Conservation (phyloP, 2,888 invertebrate genomes). For the Tanypteryx hageni region DNA sequence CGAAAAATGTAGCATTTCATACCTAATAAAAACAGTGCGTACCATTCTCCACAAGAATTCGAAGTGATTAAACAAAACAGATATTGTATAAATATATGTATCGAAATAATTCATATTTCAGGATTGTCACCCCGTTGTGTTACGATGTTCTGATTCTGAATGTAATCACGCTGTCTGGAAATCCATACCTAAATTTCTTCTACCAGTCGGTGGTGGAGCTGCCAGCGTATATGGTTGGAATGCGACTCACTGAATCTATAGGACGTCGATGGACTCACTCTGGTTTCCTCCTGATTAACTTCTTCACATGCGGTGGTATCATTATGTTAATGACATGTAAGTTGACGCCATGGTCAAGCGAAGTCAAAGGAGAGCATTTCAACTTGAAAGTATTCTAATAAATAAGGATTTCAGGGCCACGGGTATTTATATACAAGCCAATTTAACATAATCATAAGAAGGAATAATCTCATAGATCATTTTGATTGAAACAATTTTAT, state of each 20-base stretch:
- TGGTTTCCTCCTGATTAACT: conserved; percentile 74
- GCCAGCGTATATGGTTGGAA: conserved; percentile 80
- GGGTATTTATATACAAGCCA: neutral
- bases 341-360: neutral
- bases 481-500: too few species aligned
- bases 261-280: conserved; percentile 78
- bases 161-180: conserved; percentile 78
- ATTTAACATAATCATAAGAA: neutral
- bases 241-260: conserved; percentile 76
- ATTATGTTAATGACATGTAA: conserved; percentile 30
- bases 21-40: too few species aligned
- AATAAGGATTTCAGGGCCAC: neutral
- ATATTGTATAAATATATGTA: too few species aligned
- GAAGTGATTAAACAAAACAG: too few species aligned
- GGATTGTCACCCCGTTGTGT: conserved; percentile 77
- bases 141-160: conserved; percentile 78
- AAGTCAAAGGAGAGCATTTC: neutral
- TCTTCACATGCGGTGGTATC: conserved; percentile 70
- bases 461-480: neutral
- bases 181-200: conserved; percentile 82
- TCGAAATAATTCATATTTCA: conserved; percentile 69
- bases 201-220: conserved; percentile 81
- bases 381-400: too few species aligned
- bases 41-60: too few species aligned
- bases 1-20: too few species aligned